Percentiles rank a stretch among this genome's conserved stretches.
Evolutionary conservation across 2,797 vertebrate genomes (phyloP).

Genomic region (Margarornis squamiger): DNA sequence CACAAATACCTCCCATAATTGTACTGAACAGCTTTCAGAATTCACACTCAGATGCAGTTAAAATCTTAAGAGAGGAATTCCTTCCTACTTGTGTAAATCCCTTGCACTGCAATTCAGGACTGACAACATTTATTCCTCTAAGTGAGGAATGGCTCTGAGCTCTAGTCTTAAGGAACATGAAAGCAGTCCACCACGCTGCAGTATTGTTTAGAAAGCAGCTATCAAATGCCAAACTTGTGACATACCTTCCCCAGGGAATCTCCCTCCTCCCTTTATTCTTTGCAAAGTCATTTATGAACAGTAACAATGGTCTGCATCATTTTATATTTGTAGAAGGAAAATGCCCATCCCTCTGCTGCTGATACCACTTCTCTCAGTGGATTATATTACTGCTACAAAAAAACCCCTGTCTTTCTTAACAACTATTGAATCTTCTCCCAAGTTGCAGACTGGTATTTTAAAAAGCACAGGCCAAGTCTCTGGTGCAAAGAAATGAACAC

Average conservation of each 20-base stretch:
- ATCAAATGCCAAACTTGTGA: slow-evolving; percentile 7
- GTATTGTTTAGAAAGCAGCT: slow-evolving; percentile 3
- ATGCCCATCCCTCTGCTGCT: not conserved
- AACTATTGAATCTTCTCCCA: not conserved
- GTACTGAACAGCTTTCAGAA: not conserved
- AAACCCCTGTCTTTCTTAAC: not conserved
- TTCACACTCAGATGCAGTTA: not conserved
- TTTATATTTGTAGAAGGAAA: not conserved
- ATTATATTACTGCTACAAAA: not conserved
- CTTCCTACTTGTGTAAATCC: not conserved
- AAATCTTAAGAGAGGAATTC: not conserved
- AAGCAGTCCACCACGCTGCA: not conserved
- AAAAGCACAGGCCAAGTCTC: not conserved
- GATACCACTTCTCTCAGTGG: not conserved
- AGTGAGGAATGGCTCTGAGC: not conserved
- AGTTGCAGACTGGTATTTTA: not conserved
- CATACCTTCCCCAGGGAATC: not conserved
- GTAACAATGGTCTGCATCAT: not conserved
- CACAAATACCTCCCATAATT: not conserved
- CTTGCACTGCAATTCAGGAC: not conserved
- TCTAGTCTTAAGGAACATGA: not conserved
- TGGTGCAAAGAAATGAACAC: not conserved
- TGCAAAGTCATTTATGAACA: not conserved
- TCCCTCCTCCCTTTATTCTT: not conserved
- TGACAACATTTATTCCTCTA: not conserved